Evolutionary conservation across 2,797 vertebrate species (phyloP).

Genomic region (Poecilia wingei): DNA sequence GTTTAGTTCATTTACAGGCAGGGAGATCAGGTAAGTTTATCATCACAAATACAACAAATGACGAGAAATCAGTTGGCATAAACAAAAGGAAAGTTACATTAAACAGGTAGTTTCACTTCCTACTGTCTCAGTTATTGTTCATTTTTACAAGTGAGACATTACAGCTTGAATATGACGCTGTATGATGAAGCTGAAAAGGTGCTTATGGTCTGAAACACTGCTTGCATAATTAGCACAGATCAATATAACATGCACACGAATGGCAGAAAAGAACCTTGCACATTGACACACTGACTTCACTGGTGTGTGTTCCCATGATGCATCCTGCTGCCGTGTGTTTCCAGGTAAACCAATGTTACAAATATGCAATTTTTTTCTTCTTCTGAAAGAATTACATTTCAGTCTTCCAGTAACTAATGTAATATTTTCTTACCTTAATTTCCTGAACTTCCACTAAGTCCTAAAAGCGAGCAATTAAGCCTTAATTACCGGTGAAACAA

Average conservation of each 20-base stretch:
- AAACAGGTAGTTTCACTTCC: neutral
- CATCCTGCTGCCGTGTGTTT: neutral
- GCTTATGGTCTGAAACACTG: neutral
- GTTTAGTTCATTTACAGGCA: neutral
- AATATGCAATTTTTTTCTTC: neutral
- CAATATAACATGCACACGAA: neutral
- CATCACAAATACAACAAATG: neutral
- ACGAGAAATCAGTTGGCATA: neutral
- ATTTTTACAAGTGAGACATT: slow-evolving; percentile 17
- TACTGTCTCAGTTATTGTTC: slow-evolving; percentile 6
- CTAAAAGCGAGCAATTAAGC: neutral
- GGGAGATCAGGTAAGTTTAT: neutral
- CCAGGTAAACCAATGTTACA: neutral
- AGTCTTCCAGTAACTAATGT: neutral
- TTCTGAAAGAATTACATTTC: neutral
- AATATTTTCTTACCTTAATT: neutral
- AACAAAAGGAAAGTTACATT: neutral
- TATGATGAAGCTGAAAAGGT: neutral
- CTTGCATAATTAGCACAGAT: neutral
- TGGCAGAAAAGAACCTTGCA: neutral
- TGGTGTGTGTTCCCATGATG: neutral
- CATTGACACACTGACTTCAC: neutral
- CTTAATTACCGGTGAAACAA: neutral
- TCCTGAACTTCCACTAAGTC: neutral
- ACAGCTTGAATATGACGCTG: neutral